phyloP scores from a whole-genome alignment of 30 jellyfish, hydroid and myxozoan species.

The Aurelia sp. region DNA sequence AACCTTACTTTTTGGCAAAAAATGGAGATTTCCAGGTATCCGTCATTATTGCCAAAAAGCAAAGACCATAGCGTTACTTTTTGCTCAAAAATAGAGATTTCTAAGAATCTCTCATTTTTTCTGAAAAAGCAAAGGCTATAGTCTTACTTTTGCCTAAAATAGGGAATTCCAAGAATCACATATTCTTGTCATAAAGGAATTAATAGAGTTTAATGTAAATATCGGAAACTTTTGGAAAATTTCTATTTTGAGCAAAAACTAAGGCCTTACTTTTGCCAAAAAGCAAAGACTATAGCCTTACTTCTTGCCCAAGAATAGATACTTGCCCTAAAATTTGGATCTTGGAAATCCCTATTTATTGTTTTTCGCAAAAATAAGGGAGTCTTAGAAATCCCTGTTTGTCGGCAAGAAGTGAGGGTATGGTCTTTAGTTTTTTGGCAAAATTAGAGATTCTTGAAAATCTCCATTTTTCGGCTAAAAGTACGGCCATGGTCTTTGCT shows the following conservation, averaged over 20 bases:
- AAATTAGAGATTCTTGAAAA: background rate
- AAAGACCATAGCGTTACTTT: no score
- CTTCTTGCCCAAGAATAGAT: background rate
- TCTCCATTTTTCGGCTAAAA: background rate
- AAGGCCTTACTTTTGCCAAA: background rate
- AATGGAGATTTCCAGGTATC: background rate
- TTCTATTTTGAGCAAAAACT: background rate
- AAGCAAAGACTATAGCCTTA: background rate
- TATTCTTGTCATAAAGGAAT: background rate
- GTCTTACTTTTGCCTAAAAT: background rate
- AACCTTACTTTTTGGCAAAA: no score
- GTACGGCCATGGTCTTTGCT: background rate
- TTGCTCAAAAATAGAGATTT: background rate
- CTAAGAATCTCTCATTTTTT: background rate
- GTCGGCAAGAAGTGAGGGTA: no score
- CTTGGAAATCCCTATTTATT: no score
- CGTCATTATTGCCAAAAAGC: no score
- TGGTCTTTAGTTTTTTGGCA: background rate
- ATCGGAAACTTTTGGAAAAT: no score
- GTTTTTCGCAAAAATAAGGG: no score
- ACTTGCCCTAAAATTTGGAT: background rate
- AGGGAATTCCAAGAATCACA: background rate
- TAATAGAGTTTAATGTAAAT: no score
- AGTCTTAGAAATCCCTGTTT: no score
- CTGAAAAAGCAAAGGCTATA: background rate